Evolutionary conservation across 2,888 invertebrate genomes (phyloP), one percentile per base, ranked within the genome.

Genomic region (Digitonthophagus gazella): DNA sequence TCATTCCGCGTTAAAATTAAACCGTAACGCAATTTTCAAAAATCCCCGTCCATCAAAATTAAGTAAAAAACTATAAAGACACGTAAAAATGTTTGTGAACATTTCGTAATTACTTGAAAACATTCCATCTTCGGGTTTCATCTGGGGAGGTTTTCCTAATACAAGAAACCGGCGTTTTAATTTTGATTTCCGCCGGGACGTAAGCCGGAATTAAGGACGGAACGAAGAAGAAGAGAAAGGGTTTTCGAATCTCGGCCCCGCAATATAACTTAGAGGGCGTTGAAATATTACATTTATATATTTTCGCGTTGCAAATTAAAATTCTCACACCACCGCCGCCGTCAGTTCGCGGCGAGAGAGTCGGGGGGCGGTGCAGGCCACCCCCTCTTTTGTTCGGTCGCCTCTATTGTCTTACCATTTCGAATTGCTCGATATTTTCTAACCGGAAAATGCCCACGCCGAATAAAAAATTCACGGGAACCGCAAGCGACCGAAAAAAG

Each of bases 101-200:
- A 8, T 44, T 44, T 44, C 6, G 28, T 44, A 44, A 44, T 44
- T 44, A 44, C 28, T 44, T 44, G 8, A n/a, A n/a, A n/a, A n/a
- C 28, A 6, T 1, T 44, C 28, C 28, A 6, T 2, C 3, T 44
- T 44, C 28, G 28, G 11, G 11, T n/a, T n/a, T n/a, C n/a, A 44
- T 44, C 28, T 44, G 28, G 6, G 28, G 28, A 44, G 28, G 28
- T 44, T 44, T 44, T n/a, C n/a, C n/a, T n/a, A n/a, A n/a, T n/a
- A 44, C 28, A 44, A 44, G 28, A 44, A 44, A 44, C 28, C 8
- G 8, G 28, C 81, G 61, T 82, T 82, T 82, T 82, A 82, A 82
- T 82, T 82, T 80, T 82, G 81, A 82, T 82, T 82, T 82, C 82
- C 81, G 79, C 79, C 78, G 82, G 81, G 82, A 79, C 80, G 80